Conservation (phyloP, 2,888 invertebrate species). For the Zaprionus bogoriensis region DNA sequence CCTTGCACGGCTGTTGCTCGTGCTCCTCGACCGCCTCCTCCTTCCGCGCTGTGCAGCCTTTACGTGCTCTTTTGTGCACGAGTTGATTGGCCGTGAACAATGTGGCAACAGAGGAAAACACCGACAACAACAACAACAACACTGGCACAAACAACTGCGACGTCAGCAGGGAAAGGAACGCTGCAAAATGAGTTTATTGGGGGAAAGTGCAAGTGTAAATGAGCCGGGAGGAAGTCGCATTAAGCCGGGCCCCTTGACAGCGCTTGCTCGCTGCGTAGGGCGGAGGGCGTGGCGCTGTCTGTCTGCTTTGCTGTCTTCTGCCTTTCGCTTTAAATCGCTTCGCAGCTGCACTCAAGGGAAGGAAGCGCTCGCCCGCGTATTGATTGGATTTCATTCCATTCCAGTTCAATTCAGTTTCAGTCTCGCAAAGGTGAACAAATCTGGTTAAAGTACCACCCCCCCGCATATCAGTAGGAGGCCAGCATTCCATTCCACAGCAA, state of each 20-base stretch:
- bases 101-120: conserved; percentile 29
- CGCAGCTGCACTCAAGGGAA: too few relatives aligned
- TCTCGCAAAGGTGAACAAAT: too few relatives aligned
- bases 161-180: conserved; percentile 9
- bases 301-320: not conserved
- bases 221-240: conserved; percentile 19
- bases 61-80: conserved; percentile 35
- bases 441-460: too few relatives aligned
- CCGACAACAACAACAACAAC: not conserved
- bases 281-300: too few relatives aligned
- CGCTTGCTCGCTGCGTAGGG: too few relatives aligned
- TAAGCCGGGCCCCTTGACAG: conserved; percentile 4
- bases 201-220: conserved; percentile 38
- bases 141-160: not conserved
- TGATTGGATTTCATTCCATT: too few relatives aligned
- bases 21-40: conserved; percentile 5
- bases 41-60: conserved; percentile 8
- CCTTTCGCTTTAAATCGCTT: too few relatives aligned
- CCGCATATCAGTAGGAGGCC: too few relatives aligned
- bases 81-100: conserved; percentile 54
- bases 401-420: too few relatives aligned
- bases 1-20: conserved; percentile 18
- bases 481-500: too few relatives aligned
- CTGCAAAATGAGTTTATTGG: conserved; percentile 16
- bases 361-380: too few relatives aligned